A percentile compares a stretch with the other conserved stretches of the same genome.
These are phyloP conservation scores for Bombyx huttoni DNA, from an alignment of 2,888 invertebrate species.

Conservation along the genomic window DNA sequence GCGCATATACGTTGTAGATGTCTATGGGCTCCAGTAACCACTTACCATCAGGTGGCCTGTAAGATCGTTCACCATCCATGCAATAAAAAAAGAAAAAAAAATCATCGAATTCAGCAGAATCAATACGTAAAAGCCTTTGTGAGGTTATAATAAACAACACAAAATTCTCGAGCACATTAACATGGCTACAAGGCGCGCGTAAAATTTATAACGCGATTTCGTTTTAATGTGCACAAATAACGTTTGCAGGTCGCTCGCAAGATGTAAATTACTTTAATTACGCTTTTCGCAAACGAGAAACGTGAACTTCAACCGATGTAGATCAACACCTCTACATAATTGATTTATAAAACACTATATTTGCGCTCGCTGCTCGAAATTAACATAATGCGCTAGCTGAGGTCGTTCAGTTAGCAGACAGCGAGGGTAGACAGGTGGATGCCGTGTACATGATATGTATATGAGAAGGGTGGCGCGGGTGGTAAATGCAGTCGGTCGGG, in stretches of 20 bases:
- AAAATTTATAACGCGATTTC: slow-evolving; percentile 58
- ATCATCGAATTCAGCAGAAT: neutral
- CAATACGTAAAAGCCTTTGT: slow-evolving; percentile 30
- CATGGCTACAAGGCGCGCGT: slow-evolving; percentile 40
- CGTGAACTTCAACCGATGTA: slow-evolving; percentile 28
- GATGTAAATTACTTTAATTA: slow-evolving; percentile 60
- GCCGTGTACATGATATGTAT: slow-evolving; percentile 27
- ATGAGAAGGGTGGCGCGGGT: slow-evolving; percentile 44
- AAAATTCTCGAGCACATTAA: slow-evolving; percentile 38
- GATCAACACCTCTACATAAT: slow-evolving; percentile 42
- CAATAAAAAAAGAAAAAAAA: no score
- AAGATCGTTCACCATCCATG: no score
- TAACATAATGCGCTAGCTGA: neutral
- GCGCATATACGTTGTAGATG: no score
- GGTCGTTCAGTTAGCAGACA: slow-evolving; percentile 23
- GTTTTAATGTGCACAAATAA: slow-evolving; percentile 59
- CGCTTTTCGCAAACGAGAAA: slow-evolving; percentile 32
- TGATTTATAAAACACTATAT: neutral
- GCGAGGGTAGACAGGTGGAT: slow-evolving; percentile 42
- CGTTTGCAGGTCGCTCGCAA: slow-evolving; percentile 58
- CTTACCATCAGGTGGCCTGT: no score
- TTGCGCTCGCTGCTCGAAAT: neutral
- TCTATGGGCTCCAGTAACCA: no score
- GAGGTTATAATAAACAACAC: neutral
- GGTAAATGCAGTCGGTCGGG: slow-evolving; percentile 71